Percentiles rank a stretch among this genome's conserved stretches.
Conservation (phyloP, 2,888 invertebrate genomes). For the Apoderus coryli region DNA sequence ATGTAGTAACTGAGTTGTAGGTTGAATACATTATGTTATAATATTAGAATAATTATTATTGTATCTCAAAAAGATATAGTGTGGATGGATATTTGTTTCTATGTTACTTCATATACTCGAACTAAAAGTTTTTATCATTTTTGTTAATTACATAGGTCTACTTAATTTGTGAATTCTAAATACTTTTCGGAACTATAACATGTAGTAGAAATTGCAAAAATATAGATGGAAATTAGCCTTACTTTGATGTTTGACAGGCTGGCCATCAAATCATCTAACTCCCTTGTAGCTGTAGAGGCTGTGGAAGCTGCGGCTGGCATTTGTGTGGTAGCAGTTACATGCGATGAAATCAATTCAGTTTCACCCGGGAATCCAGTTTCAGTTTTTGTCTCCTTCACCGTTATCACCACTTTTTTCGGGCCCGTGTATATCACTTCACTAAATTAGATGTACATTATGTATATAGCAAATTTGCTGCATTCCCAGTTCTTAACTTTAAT, state of each 20-base stretch:
- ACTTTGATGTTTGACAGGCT: slow-evolving; percentile 92
- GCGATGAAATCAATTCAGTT: slow-evolving; percentile 38
- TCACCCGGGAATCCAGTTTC: slow-evolving; percentile 39
- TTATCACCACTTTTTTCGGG: slow-evolving; percentile 42
- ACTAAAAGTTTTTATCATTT: no score
- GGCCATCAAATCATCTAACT: slow-evolving; percentile 92
- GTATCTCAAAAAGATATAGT: no score
- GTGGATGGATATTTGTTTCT: no score
- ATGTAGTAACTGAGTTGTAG: no score
- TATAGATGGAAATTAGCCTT: slow-evolving; percentile 20
- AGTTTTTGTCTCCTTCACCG: slow-evolving; percentile 44
- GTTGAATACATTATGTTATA: no score
- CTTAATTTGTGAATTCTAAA: no score
- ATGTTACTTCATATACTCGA: no score
- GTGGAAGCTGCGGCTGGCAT: slow-evolving; percentile 40
- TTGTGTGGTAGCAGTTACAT: slow-evolving; percentile 38
- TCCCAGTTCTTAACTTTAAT: no score
- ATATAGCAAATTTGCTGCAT: no score
- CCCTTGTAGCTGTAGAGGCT: slow-evolving; percentile 88
- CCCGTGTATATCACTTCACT: slow-evolving; percentile 33
- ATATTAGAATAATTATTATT: no score
- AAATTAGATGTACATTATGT: slow-evolving; percentile 14
- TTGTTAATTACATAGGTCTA: no score
- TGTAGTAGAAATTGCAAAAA: slow-evolving; percentile 1
- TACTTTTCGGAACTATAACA: no score